Percentiles rank a stretch among this genome's conserved stretches.
These are phyloP conservation scores for Sebastes trivittatus DNA, from an alignment of 2,797 vertebrate genomes.

Conservation along the genomic window DNA sequence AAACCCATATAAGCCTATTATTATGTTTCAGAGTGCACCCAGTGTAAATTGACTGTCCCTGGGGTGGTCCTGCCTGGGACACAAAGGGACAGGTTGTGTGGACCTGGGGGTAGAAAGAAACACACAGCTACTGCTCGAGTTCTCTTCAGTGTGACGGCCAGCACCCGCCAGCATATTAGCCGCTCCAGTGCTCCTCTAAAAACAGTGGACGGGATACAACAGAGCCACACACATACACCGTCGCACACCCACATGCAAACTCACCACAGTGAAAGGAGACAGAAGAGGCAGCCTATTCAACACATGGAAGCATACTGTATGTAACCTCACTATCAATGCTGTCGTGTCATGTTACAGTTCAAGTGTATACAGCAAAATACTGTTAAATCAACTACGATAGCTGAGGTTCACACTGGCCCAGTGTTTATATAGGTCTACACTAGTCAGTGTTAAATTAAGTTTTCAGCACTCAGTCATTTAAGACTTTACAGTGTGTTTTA, in stretches of 20 bases:
- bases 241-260: constrained; percentile 6
- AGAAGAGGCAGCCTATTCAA: constrained; percentile 28
- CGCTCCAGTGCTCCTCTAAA: constrained; percentile 64
- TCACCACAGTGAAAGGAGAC: constrained; percentile 22
- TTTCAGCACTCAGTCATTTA: background rate
- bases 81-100: constrained; percentile 72
- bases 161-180: constrained; percentile 67
- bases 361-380: background rate
- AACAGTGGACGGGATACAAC: constrained; percentile 51
- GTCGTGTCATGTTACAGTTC: background rate
- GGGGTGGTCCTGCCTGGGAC: constrained; percentile 43
- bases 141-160: constrained; percentile 59
- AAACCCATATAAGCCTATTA: background rate
- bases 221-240: constrained; percentile 33
- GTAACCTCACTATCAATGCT: background rate
- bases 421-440: background rate
- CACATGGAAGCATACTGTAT: constrained; percentile 31
- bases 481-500: background rate
- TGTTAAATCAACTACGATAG: background rate
- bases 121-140: constrained; percentile 52
- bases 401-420: background rate
- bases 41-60: constrained; percentile 10
- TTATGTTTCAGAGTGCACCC: constrained; percentile 17
- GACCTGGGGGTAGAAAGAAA: constrained; percentile 55
- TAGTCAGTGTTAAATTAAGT: background rate